phyloP scores from a whole-genome alignment of 1,140 invertebrate genomes.

The Pseudachorutes palmiensis region DNA sequence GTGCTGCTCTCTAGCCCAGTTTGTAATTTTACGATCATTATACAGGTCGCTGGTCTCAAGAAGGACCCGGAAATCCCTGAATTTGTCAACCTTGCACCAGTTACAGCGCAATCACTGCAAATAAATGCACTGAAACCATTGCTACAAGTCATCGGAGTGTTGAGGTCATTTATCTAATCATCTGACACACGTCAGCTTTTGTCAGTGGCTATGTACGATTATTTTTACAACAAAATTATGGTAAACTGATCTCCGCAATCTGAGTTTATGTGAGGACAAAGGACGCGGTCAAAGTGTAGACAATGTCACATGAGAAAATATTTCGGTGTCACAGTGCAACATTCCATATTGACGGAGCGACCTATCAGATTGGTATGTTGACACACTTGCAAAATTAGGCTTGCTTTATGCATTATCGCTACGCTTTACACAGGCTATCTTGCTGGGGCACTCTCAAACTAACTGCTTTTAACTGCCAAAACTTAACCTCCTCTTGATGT shows the following conservation, averaged over 20 bases:
- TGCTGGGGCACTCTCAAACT: neutral
- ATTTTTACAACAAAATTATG: no score
- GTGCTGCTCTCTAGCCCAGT: no score
- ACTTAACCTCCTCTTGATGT: neutral
- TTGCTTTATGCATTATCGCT: neutral
- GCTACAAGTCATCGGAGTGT: no score
- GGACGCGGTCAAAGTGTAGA: neutral
- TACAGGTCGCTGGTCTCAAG: neutral
- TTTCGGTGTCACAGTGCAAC: constrained; percentile 38
- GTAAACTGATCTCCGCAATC: neutral
- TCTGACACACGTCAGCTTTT: neutral
- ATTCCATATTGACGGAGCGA: constrained; percentile 37
- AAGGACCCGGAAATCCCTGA: no score
- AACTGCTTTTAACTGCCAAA: neutral
- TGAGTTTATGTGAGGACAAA: neutral
- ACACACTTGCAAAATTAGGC: neutral
- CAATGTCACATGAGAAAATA: constrained; percentile 37
- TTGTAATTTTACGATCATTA: neutral
- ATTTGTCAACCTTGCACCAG: no score
- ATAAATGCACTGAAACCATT: no score
- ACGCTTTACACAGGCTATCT: neutral
- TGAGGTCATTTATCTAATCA: constrained; percentile 1
- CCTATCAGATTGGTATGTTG: constrained; percentile 37
- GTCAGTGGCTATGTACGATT: no score
- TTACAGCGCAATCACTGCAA: no score